Evolutionary conservation across 2,888 invertebrate species (phyloP).

Genomic region (Melanotus villosus): DNA sequence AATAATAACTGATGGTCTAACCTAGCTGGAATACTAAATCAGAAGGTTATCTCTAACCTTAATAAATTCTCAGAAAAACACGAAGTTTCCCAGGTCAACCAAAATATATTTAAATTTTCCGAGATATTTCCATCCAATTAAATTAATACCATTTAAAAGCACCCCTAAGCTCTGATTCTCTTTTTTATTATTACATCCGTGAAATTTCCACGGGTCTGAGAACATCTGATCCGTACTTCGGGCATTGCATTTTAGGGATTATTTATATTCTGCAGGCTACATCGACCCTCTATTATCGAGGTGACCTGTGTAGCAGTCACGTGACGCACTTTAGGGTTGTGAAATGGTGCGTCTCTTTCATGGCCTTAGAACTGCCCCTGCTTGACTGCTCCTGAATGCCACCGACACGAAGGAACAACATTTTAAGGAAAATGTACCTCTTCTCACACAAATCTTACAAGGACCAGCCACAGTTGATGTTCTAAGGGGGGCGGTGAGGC

Average conservation of each 20-base stretch:
- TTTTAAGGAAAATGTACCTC: conserved; percentile 44
- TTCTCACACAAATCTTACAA: conserved; percentile 41
- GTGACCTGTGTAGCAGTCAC: conserved; percentile 54
- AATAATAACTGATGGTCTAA: too few species aligned
- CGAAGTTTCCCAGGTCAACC: too few species aligned
- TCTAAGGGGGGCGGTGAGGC: background rate
- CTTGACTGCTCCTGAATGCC: conserved; percentile 56
- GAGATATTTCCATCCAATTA: too few species aligned
- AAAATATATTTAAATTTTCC: too few species aligned
- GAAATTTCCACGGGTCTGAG: conserved; percentile 20
- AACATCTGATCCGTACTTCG: conserved; percentile 27
- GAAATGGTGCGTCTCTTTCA: conserved; percentile 58
- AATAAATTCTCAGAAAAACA: too few species aligned
- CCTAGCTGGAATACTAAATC: too few species aligned
- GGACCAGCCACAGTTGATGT: conserved; percentile 13
- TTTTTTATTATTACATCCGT: background rate
- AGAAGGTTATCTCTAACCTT: too few species aligned
- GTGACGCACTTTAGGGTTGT: conserved; percentile 50
- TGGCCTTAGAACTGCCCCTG: conserved; percentile 53
- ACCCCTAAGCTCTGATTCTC: too few species aligned
- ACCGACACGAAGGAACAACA: conserved; percentile 54
- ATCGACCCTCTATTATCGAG: conserved; percentile 42
- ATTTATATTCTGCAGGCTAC: conserved; percentile 45
- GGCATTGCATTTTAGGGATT: conserved; percentile 36
- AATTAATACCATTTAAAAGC: too few species aligned